Evolutionary conservation across 2,113 vertebrate genomes (phyloP), one percentile per base, ranked within the genome.

Genomic region (Leuciscus idus): DNA sequence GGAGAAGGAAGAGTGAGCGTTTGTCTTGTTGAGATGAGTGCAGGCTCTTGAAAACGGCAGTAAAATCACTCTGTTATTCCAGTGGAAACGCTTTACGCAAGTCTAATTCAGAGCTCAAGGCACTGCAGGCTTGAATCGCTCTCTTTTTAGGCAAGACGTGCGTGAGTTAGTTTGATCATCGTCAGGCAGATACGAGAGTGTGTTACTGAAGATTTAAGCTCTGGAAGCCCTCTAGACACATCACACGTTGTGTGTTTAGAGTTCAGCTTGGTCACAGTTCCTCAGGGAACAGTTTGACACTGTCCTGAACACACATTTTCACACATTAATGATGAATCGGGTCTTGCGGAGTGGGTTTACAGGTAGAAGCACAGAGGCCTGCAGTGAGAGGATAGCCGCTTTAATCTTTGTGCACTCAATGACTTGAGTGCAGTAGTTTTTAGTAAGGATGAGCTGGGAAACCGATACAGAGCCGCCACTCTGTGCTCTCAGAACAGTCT

Each of bases 261-360:
- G 52, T 36, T 57, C 43, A 43, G 57, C 73, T 88, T 88, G 89
- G 88, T 91, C 88, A 85, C 79, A 84, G 81, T 78, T 91, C 90
- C 91, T 89, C 21, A 43, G 92, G 92, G 93, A 92, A 88, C 91
- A 86, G 81, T 89, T 88, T 83, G 89, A 92, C 92, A 90, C 88
- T 93, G 93, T 94, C 90, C 93, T 90, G 90, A 92, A 93, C 91
- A 91, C 92, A 93, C 92, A 93, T 91, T 92, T 93, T 92, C 87
- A 88, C 91, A 89, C 90, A 92, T 93, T 92, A 92, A 91, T 85
- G 87, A 89, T 90, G 90, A 89, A 92, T 88, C 91, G 91, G 91
- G 92, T 91, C 89, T 89, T 86, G 83, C 86, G 89, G 89, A 91
- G 92, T 48, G 17, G 1, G 4, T 92, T 94, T 93, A 92, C 90